Conservation (phyloP, 1,140 invertebrate genomes). For the Brachionus manjavacas region DNA sequence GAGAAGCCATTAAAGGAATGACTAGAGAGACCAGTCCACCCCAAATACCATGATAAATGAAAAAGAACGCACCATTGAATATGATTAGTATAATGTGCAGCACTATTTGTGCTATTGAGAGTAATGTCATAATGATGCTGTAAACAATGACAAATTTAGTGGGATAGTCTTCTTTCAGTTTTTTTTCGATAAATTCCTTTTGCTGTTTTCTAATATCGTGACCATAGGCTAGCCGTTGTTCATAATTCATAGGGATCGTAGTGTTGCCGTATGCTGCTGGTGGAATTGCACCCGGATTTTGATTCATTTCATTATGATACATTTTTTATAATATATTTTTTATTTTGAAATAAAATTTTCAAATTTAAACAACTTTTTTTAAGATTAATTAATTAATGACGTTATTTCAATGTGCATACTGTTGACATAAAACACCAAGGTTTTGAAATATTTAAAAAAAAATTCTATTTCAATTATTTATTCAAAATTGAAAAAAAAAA, state of each 20-base stretch:
- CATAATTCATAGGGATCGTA: neutral
- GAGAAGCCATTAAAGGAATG: neutral
- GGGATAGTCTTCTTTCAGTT: neutral
- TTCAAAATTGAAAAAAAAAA: neutral
- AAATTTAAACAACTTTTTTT: neutral
- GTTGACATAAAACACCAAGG: too few relatives aligned
- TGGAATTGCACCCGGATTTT: neutral
- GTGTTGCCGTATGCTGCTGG: neutral
- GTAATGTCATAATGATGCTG: neutral
- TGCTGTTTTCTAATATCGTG: neutral
- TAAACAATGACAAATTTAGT: neutral
- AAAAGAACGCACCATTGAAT: neutral
- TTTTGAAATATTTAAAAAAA: too few relatives aligned
- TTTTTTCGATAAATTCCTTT: neutral
- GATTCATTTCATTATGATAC: neutral
- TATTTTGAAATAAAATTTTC: neutral
- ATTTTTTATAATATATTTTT: neutral
- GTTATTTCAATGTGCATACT: too few relatives aligned
- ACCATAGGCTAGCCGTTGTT: neutral
- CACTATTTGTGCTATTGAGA: neutral
- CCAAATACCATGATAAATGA: neutral
- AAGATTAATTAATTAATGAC: neutral
- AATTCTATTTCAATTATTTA: too few relatives aligned
- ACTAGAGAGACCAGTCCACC: neutral
- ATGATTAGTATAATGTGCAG: neutral